Evolutionary conservation across 2,888 invertebrate genomes (phyloP).

Genomic region (Mamestra brassicae): DNA sequence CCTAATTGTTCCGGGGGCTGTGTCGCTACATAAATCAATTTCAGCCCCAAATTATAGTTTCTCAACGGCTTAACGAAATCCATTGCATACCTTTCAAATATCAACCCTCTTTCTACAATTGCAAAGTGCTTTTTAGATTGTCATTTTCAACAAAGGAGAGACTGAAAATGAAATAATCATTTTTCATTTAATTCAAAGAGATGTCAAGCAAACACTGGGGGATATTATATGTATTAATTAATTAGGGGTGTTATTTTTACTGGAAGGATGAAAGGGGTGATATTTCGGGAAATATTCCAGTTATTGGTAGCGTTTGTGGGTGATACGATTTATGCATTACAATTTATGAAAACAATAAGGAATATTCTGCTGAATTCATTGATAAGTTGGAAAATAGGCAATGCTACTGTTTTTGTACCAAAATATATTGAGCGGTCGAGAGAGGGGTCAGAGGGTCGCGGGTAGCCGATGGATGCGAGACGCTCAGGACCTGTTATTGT

Average conservation of each 20-base stretch:
- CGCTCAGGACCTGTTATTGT: no score
- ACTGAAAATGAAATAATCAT: constrained; percentile 73
- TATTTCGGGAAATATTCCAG: constrained; percentile 43
- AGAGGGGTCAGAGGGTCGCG: no score
- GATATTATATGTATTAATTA: constrained; percentile 64
- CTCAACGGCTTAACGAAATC: constrained; percentile 40
- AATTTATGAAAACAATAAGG: background rate
- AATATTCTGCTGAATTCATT: background rate
- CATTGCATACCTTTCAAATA: constrained; percentile 1
- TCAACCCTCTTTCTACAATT: rapidly evolving
- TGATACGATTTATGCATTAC: constrained; percentile 18
- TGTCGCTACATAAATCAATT: constrained; percentile 69
- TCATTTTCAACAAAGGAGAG: constrained; percentile 49
- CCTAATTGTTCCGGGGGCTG: constrained; percentile 63
- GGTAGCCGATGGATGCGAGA: no score
- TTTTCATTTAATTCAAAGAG: constrained; percentile 81
- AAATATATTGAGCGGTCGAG: no score
- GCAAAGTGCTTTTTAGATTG: constrained; percentile 42
- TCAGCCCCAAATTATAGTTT: constrained; percentile 65
- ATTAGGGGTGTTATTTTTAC: constrained; percentile 59
- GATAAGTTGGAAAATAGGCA: background rate
- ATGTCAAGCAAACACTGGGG: constrained; percentile 68
- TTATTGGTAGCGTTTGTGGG: constrained; percentile 18
- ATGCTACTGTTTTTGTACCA: no score
- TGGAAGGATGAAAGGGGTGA: constrained; percentile 45